These are phyloP conservation scores for Florisuga fusca DNA, from an alignment of 2,797 vertebrate genomes.

Conservation along the genomic window DNA sequence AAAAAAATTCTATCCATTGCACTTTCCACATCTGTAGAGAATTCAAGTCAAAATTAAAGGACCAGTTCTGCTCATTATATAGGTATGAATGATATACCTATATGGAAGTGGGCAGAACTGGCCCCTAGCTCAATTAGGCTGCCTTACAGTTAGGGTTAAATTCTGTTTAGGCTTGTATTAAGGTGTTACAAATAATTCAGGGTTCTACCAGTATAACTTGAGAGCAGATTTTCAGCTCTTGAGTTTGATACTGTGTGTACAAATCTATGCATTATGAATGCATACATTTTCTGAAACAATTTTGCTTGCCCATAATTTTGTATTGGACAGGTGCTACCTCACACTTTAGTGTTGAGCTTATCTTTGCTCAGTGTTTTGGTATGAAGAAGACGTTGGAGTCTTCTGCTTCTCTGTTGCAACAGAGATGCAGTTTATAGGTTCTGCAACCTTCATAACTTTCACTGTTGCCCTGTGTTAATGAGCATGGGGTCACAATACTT, in stretches of 20 bases:
- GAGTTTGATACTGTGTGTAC: conserved; percentile 22
- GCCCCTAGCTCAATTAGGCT: neutral
- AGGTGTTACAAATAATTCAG: conserved; percentile 9
- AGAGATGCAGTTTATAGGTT: conserved; percentile 30
- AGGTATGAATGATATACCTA: neutral
- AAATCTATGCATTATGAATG: conserved; percentile 34
- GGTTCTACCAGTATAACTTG: conserved; percentile 37
- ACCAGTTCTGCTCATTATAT: neutral
- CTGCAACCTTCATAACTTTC: conserved; percentile 46
- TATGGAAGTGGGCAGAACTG: conserved; percentile 3
- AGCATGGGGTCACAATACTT: conserved; percentile 30
- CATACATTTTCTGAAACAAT: conserved; percentile 31
- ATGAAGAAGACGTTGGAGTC: neutral
- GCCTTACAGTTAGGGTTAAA: conserved; percentile 17
- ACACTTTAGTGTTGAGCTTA: neutral
- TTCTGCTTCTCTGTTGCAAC: conserved; percentile 37
- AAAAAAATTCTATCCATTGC: neutral
- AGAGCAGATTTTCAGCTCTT: conserved; percentile 52
- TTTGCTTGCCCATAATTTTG: conserved; percentile 34
- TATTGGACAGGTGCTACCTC: conserved; percentile 10
- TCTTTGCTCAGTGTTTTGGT: conserved; percentile 4
- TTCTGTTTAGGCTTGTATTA: conserved; percentile 14
- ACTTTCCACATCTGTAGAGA: conserved; percentile 9
- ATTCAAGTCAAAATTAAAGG: neutral
- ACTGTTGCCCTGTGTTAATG: conserved; percentile 50